Base-by-base conservation (phyloP, 2,888 invertebrate genomes). In the Azorinus chamasolen region DNA sequence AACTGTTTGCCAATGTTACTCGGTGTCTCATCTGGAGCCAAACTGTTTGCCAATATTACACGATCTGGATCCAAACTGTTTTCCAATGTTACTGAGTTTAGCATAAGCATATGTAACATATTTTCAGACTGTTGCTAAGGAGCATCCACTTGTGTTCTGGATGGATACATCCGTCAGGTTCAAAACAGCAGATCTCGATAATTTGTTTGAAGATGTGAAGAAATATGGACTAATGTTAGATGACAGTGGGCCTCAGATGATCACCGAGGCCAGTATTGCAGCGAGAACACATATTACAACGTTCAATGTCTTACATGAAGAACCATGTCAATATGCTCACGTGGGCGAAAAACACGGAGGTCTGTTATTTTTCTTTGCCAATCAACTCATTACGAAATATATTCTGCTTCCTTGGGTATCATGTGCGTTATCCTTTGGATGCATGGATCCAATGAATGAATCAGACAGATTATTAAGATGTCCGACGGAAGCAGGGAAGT, bases 81-180 rank as follows among this genome's bases (percentile, higher is more conserved):
- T n/a, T n/a, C n/a, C n/a, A n/a, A n/a, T n/a, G n/a, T n/a, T n/a
- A n/a, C n/a, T n/a, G n/a, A n/a, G n/a, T n/a, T n/a, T n/a, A n/a
- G n/a, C n/a, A n/a, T n/a, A n/a, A n/a, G n/a, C n/a, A n/a, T n/a
- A n/a, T n/a, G n/a, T n/a, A n/a, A n/a, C n/a, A n/a, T 24, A 20
- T 51, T 72, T 70, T 16, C 69, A 80, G 80, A 20, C 69, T 16
- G 69, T 58, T 24, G 53, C 61, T 25, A 69, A 45, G 32, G 51
- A 69, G 14, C 76, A 76, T 24, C 72, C 76, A n/a, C 76, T 80
- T 69, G 72, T 80, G 25, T 45, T 76, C 12, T 80, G 80, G 80
- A 76, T 80, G 72, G 80, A 80, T 55, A 64, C 80, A 2, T 69
- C 69, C 0, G 62, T 80, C 8, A 41, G 80, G 20, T 80, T 80